A percentile compares a stretch with the other conserved stretches of the same genome.
phyloP scores from a whole-genome alignment of 2,113 vertebrate species.

The Hyla sarda region DNA sequence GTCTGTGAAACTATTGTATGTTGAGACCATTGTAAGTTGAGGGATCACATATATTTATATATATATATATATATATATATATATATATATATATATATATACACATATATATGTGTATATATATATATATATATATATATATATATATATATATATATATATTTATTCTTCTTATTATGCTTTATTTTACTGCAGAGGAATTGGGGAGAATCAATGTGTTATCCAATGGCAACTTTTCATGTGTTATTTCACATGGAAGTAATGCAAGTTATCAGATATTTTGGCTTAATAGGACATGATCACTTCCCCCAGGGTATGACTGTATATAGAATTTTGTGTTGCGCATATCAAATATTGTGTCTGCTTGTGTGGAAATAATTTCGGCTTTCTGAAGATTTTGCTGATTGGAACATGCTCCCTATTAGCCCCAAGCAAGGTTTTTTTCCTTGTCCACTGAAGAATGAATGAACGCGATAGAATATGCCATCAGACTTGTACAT shows the following conservation, averaged over 20 bases:
- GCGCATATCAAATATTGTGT: slow-evolving; percentile 49
- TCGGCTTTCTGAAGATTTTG: slow-evolving; percentile 45
- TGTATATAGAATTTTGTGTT: slow-evolving; percentile 29
- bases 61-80: no score
- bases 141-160: no score
- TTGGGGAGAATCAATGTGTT: background rate
- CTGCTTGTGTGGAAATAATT: slow-evolving; percentile 51
- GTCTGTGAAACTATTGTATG: no score
- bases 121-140: no score
- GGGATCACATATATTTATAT: no score
- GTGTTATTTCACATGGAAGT: slow-evolving; percentile 37
- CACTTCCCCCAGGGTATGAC: slow-evolving; percentile 11
- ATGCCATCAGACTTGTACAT: slow-evolving; percentile 8
- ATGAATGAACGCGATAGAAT: slow-evolving; percentile 19
- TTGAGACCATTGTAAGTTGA: no score
- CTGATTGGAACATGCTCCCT: slow-evolving; percentile 47
- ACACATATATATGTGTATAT: no score
- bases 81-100: no score
- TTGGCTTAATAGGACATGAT: slow-evolving; percentile 49
- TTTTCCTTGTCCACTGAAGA: slow-evolving; percentile 5
- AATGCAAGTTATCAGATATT: slow-evolving; percentile 39
- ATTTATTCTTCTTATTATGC: background rate
- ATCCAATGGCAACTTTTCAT: slow-evolving; percentile 9
- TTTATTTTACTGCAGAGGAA: background rate
- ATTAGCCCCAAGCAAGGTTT: slow-evolving; percentile 28